Evolutionary conservation across 2,888 invertebrate genomes (phyloP), one percentile per base, ranked within the genome.

Genomic region (Sturmia bella): DNA sequence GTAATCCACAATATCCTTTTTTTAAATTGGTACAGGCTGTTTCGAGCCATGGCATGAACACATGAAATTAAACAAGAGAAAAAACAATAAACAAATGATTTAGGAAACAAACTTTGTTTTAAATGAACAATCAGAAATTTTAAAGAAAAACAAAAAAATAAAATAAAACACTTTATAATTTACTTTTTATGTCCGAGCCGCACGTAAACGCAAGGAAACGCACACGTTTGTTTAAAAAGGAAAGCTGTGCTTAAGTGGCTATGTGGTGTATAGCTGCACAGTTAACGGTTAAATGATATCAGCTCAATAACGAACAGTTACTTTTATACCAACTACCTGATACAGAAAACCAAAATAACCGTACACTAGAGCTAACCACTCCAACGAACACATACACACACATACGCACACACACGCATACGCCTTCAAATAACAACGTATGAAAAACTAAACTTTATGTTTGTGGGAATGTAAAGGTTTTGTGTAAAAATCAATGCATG

Each of bases 231-330:
- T 63, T 79, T 81, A 82, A 84, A 77, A 78, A 64, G 52, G 68
- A 48, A 82, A 70, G 70, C 82, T 82, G 72, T 80, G 83, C 70
- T 76, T 72, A 74, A 68, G 57, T 80, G 70, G 84, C 83, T 82
- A 79, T 81, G 85, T 83, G 85, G 85, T 87, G 86, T 85, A 86
- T 87, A 85, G 88, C 86, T 87, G 86, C 85, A 87, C 88, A 89
- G 91, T 89, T 89, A 90, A 91, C 91, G 88, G 88, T 87, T 90
- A 89, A 91, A 90, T 91, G 91, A 91, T 91, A 88, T 85, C 86
- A 87, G 87, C 87, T 88, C 86, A 85, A 87, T 86, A 86, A 85
- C 85, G 85, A 86, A 86, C 85, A 86, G 87, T 86, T 87, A 89
- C 89, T 90, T 91, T 90, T 91, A 91, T 91, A 90, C 81, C 69